A percentile compares a stretch with the other conserved stretches of the same genome.
These are phyloP conservation scores for Pangasius mekongensis DNA, from an alignment of 2,797 vertebrate genomes.

Conservation along the genomic window DNA sequence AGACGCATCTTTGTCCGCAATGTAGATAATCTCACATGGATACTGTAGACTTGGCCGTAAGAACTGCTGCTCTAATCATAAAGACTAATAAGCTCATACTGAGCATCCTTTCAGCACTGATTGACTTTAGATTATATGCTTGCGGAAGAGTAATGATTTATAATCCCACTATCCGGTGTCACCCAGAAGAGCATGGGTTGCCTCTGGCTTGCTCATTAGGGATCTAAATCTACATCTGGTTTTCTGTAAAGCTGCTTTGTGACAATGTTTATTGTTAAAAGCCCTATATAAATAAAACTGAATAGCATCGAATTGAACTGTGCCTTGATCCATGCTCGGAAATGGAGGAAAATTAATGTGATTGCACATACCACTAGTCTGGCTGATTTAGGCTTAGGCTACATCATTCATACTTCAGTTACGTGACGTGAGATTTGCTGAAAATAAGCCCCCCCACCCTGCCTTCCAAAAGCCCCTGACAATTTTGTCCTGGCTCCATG, in stretches of 20 bases:
- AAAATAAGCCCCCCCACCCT: background rate
- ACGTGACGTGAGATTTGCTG: background rate
- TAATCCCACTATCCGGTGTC: background rate
- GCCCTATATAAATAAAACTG: background rate
- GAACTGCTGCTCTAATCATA: background rate
- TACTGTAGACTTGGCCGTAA: background rate
- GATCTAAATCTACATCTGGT: background rate
- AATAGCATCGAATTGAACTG: background rate
- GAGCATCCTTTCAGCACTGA: background rate
- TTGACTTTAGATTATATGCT: background rate
- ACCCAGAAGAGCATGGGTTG: background rate
- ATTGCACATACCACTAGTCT: background rate
- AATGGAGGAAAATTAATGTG: background rate
- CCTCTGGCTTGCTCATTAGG: background rate
- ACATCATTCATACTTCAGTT: background rate
- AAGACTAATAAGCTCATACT: background rate
- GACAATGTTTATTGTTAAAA: conserved; percentile 3
- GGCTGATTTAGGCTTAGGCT: background rate
- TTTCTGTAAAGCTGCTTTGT: background rate
- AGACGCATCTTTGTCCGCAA: background rate
- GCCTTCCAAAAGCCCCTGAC: background rate
- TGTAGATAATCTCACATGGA: background rate
- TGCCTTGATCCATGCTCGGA: background rate
- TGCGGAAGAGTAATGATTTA: background rate
- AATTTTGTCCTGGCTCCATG: background rate